These are phyloP conservation scores for Trypoxylus dichotomus DNA, from an alignment of 1,140 invertebrate genomes.

Conservation along the genomic window DNA sequence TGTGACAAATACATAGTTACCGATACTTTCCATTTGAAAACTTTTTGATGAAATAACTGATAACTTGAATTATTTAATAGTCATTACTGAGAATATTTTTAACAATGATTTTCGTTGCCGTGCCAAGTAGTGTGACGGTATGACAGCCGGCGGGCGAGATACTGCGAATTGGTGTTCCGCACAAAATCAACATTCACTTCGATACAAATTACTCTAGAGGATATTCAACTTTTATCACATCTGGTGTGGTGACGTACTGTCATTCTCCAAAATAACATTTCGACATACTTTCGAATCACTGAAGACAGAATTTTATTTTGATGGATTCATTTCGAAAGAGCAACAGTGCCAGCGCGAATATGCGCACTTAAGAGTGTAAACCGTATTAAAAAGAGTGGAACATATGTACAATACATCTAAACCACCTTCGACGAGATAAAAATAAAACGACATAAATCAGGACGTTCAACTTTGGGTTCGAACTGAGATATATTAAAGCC, in stretches of 20 bases:
- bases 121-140: background rate
- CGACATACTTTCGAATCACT: background rate
- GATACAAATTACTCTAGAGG: conserved; percentile 20
- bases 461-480: background rate
- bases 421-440: background rate
- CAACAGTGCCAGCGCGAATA: background rate
- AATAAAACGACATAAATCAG: conserved; percentile 7
- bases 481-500: conserved; percentile 1
- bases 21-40: background rate
- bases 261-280: conserved; percentile 11
- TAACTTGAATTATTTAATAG: conserved; percentile 9
- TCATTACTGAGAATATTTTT: background rate
- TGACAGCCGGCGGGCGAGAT: background rate
- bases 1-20: background rate
- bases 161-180: background rate
- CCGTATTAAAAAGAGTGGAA: background rate
- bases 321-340: background rate
- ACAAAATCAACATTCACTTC: conserved; percentile 18
- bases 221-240: conserved; percentile 24
- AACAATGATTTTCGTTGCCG: background rate
- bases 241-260: conserved; percentile 4
- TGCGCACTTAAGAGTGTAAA: background rate
- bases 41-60: no score
- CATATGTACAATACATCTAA: background rate
- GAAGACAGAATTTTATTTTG: background rate